Conservation (phyloP, 2,888 invertebrate genomes). For the Timandra comae region DNA sequence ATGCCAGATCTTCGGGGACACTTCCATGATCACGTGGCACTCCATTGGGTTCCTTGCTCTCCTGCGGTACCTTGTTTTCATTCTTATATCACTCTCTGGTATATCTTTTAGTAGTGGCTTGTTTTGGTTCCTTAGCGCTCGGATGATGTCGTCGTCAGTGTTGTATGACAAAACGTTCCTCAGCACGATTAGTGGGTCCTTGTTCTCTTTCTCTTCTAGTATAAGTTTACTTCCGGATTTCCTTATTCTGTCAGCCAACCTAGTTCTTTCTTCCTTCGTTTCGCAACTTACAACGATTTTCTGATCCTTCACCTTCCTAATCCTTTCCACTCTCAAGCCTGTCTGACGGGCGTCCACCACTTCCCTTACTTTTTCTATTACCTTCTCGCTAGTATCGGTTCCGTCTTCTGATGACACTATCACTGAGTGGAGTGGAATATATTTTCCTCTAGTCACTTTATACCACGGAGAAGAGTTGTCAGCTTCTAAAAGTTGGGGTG, state of each 20-base stretch:
- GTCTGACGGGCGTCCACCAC: not conserved
- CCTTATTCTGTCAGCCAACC: not conserved
- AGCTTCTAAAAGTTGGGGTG: too few species aligned
- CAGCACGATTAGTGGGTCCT: slow-evolving; percentile 3
- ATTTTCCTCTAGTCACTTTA: too few species aligned
- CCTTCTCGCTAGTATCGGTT: not conserved
- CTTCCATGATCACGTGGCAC: slow-evolving; percentile 9
- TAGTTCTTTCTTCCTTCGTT: not conserved
- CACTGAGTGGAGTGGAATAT: slow-evolving; percentile 3
- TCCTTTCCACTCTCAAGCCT: not conserved
- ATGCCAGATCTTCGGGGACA: slow-evolving; percentile 6
- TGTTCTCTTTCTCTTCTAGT: slow-evolving; percentile 2
- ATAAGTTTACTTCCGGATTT: not conserved
- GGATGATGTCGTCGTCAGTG: slow-evolving; percentile 14
- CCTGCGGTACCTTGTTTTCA: slow-evolving; percentile 2
- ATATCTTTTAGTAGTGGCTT: not conserved
- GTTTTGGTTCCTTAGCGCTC: slow-evolving; percentile 3
- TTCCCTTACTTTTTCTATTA: not conserved
- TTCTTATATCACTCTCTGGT: not conserved
- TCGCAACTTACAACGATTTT: slow-evolving; percentile 7
- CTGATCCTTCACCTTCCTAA: slow-evolving; percentile 4
- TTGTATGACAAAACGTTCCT: slow-evolving; percentile 3
- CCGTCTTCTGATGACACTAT: slow-evolving; percentile 2
- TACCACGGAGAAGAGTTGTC: too few species aligned
- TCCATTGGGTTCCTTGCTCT: slow-evolving; percentile 8